Evolutionary conservation across 2,888 invertebrate genomes (phyloP).

Genomic region (Aphrophora alni): DNA sequence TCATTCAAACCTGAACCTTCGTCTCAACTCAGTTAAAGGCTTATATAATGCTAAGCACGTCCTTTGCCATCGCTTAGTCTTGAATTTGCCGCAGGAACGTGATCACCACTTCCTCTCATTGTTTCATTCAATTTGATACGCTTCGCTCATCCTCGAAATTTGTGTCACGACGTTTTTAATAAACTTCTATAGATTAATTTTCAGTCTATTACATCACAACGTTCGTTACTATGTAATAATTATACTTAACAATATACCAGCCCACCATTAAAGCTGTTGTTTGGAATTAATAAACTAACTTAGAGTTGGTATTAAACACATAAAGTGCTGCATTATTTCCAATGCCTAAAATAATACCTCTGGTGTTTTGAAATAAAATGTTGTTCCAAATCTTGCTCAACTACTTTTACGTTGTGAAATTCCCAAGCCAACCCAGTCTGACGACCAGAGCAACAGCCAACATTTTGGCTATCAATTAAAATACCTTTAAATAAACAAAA

Average conservation of each 20-base stretch:
- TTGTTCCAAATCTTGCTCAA: background rate
- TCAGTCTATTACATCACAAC: background rate
- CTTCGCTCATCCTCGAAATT: background rate
- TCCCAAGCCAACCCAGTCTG: background rate
- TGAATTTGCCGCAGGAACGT: background rate
- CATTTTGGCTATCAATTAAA: background rate
- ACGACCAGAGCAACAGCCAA: background rate
- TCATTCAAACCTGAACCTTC: too few species aligned
- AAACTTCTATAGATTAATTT: background rate
- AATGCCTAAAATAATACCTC: too few species aligned
- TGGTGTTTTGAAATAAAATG: too few species aligned
- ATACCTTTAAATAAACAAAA: background rate
- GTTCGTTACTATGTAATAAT: too few species aligned
- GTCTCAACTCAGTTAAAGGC: too few species aligned
- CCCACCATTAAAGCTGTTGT: too few species aligned
- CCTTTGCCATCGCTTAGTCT: background rate
- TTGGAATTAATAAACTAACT: too few species aligned
- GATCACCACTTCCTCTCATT: constrained; percentile 3
- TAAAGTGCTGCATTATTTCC: too few species aligned
- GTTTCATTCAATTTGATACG: constrained; percentile 2
- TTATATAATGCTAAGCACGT: background rate
- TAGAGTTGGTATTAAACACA: too few species aligned
- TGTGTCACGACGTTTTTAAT: background rate
- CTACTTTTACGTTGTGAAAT: background rate
- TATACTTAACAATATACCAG: too few species aligned